Evolutionary conservation across 1,140 invertebrate genomes (phyloP), one percentile per base, ranked within the genome.

Genomic region (Pogonomyrmex californicus): DNA sequence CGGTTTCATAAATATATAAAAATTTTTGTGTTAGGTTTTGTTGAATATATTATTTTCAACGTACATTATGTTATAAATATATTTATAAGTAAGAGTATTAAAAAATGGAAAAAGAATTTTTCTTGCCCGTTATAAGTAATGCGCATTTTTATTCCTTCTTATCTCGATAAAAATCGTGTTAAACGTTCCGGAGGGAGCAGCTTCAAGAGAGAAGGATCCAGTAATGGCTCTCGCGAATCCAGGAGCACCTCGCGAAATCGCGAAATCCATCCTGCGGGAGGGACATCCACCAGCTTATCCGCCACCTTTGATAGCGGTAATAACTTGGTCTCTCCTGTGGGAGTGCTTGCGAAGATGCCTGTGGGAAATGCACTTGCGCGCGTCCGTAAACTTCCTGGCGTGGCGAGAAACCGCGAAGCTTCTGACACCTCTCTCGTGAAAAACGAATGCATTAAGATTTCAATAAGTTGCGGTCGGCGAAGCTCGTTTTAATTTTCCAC

Each of bases 361-460:
- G 62, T 30, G 62, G 47, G 44, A 79, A 79, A 66, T 79, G 33
- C 77, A 79, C 38, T 77, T 63, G 58, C 58, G 41, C 58, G 14
- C 56, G 14, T 30, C 77, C n/a, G 60, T 66, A 79, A 66, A 79
- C 77, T 79, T 79, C 30, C 36, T 51, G 33, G 12, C n/a, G 44
- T 36, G 62, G 62, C 36, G 47, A 66, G 77, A 79, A 79, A 79
- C 62, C 60, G 33, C 62, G 77, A 66, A 63, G n/a, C 33, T 23
- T 0, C 60, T 63, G 33, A 66, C 44, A 51, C 77, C 62, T 79
- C 62, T 38, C 66, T 51, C 6, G n/a, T 30, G 75, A 47, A 44
- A 77, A 77, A 77, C 47, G 60, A 78, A 65, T 66, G 44, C 60
- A 79, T 79, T 66, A 79, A 79, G 36, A 79, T 79, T 79, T 79